These are phyloP conservation scores for Rostratula benghalensis DNA, from an alignment of 2,113 vertebrate genomes.

Conservation along the genomic window DNA sequence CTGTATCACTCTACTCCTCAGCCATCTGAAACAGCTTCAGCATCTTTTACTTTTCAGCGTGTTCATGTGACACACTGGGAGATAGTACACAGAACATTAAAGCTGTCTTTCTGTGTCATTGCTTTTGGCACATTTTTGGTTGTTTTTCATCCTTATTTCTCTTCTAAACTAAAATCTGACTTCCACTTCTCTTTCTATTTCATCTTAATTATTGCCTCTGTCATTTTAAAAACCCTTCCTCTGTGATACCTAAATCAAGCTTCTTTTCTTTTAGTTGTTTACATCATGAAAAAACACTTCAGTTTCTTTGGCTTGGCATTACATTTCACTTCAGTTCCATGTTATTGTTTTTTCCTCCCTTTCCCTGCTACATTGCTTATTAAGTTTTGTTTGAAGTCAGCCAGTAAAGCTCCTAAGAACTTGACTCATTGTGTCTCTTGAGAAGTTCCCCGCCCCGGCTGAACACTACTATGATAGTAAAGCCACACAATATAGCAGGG, in stretches of 20 bases:
- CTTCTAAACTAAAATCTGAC: not conserved
- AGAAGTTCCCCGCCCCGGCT: not conserved
- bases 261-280: not conserved
- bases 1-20: not conserved
- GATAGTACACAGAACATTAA: not conserved
- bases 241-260: not conserved
- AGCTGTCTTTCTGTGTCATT: not conserved
- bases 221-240: not conserved
- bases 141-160: not conserved
- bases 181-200: not conserved
- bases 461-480: accelerated
- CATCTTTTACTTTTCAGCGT: not conserved
- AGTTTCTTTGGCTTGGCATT: not conserved
- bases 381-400: not conserved
- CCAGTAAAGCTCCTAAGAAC: not conserved
- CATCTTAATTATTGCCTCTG: not conserved
- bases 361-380: not conserved
- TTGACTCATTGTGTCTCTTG: not conserved
- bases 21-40: not conserved
- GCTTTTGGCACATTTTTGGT: not conserved
- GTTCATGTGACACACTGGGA: not conserved
- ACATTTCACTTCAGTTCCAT: not conserved
- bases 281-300: not conserved
- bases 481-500: not conserved
- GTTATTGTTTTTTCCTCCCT: not conserved